A percentile compares a stretch with the other conserved stretches of the same genome.
Evolutionary conservation across 2,113 vertebrate genomes (phyloP).

Genomic region (Rhea americana): DNA sequence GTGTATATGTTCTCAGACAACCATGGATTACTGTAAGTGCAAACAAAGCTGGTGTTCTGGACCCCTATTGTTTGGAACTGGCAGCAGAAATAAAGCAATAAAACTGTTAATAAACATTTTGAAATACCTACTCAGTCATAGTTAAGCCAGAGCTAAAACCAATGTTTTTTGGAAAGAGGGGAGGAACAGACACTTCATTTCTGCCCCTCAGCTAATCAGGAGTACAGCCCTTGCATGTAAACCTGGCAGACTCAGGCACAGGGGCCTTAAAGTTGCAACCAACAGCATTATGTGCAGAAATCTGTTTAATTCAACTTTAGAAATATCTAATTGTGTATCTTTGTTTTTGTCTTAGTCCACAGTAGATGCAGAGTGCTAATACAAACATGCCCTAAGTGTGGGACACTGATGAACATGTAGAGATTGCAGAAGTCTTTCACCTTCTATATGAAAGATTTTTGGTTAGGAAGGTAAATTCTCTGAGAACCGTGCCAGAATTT

Average conservation of each 20-base stretch:
- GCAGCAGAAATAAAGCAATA: constrained; percentile 61
- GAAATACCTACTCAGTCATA: constrained; percentile 61
- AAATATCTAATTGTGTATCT: neutral
- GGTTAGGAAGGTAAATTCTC: neutral
- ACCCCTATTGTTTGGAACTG: constrained; percentile 39
- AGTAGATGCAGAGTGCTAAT: neutral
- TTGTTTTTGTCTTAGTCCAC: neutral
- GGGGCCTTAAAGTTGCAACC: neutral
- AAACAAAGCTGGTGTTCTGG: constrained; percentile 28
- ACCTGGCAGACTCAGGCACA: neutral
- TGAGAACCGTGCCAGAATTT: neutral
- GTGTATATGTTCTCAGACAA: neutral
- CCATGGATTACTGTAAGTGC: neutral
- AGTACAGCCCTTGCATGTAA: constrained; percentile 25
- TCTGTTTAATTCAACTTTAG: neutral
- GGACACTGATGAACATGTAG: neutral
- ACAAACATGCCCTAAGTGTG: neutral
- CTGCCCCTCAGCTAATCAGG: neutral
- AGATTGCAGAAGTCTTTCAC: neutral
- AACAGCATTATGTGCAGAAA: neutral
- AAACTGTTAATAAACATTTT: constrained; percentile 66
- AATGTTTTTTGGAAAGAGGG: constrained; percentile 30
- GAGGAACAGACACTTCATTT: constrained; percentile 58
- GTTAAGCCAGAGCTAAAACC: constrained; percentile 36
- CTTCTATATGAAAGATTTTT: neutral